A percentile compares a stretch with the other conserved stretches of the same genome.
Conservation (phyloP, 1,140 invertebrate species). For the Amyelois transitella region DNA sequence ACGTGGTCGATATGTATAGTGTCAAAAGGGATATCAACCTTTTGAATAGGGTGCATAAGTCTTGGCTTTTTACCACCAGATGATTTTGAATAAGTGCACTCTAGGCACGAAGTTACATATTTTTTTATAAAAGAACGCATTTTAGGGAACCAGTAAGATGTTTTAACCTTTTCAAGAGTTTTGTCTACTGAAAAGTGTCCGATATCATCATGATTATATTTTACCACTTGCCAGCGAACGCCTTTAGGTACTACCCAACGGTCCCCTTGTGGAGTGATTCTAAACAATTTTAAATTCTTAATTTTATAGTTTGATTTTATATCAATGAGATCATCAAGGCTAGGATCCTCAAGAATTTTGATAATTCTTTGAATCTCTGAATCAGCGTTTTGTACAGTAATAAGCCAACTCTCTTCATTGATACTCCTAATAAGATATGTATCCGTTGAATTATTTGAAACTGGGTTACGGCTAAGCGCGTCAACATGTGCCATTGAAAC, state of each 20-base stretch:
- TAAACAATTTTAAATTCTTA: background rate
- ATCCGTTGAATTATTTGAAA: background rate
- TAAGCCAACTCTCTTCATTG: conserved; percentile 21
- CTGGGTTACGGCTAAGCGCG: conserved; percentile 26
- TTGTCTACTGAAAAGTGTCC: background rate
- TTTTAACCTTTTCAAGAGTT: background rate
- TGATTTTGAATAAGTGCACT: background rate
- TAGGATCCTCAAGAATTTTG: conserved; percentile 17
- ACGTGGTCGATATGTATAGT: background rate
- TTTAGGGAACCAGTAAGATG: background rate
- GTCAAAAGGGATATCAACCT: background rate
- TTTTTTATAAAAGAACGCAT: background rate
- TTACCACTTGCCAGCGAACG: background rate
- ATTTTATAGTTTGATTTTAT: background rate
- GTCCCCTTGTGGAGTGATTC: background rate
- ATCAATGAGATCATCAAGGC: background rate
- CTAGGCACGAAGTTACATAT: background rate
- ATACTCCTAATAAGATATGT: conserved; percentile 17
- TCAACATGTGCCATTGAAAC: conserved; percentile 30
- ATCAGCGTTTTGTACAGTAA: conserved; percentile 17
- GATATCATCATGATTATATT: background rate
- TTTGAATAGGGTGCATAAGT: background rate
- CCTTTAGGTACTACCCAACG: background rate
- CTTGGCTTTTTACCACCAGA: background rate
- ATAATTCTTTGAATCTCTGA: conserved; percentile 5